Conservation (phyloP, 2,888 invertebrate species). For the Microctonus brassicae region DNA sequence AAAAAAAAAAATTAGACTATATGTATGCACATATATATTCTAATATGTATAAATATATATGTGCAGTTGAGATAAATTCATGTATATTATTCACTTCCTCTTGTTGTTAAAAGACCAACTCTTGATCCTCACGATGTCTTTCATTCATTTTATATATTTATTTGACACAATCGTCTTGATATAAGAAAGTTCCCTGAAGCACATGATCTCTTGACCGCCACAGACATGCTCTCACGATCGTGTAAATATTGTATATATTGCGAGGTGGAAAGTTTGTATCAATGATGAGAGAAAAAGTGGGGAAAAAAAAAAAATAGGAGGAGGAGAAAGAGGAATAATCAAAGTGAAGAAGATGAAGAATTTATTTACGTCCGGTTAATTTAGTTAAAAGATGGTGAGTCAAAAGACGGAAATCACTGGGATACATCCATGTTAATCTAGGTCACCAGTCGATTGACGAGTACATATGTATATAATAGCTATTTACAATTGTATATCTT, state of each 20-base stretch:
- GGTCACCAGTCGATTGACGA: slow-evolving; percentile 14
- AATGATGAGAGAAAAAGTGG: not conserved
- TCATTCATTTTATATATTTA: slow-evolving; percentile 22
- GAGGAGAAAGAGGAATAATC: not conserved
- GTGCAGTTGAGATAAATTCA: slow-evolving; percentile 22
- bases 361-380: not conserved
- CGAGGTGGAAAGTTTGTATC: slow-evolving; percentile 16
- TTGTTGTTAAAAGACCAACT: not conserved
- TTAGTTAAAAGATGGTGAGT: not conserved
- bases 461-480: too few relatives aligned
- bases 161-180: slow-evolving; percentile 18
- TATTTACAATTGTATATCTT: too few relatives aligned
- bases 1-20: slow-evolving; percentile 49
- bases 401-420: slow-evolving; percentile 15
- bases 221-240: slow-evolving; percentile 6
- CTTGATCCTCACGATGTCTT: slow-evolving; percentile 7
- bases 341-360: not conserved
- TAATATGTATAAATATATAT: not conserved
- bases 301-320: not conserved
- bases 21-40: too few relatives aligned
- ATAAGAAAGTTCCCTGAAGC: not conserved
- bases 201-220: slow-evolving; percentile 13
- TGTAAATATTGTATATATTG: not conserved
- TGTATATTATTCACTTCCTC: slow-evolving; percentile 61
- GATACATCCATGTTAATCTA: slow-evolving; percentile 15